phyloP scores from a whole-genome alignment of 2,113 vertebrate genomes.

The Cyprinodon variegatus region DNA sequence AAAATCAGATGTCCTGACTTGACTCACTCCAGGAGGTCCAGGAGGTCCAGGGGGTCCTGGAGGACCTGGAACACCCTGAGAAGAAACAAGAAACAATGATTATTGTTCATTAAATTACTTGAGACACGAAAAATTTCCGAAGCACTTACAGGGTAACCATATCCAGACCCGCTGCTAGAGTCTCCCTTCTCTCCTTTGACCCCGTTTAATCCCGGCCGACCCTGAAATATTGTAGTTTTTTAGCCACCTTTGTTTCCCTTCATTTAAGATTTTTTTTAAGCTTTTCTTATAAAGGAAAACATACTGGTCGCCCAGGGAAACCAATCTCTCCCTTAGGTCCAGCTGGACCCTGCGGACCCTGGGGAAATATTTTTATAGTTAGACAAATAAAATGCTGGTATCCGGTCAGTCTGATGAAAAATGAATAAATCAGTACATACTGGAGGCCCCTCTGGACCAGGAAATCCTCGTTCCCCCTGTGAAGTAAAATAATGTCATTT shows the following conservation, averaged over 20 bases:
- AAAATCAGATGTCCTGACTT: neutral
- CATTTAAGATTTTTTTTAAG: neutral
- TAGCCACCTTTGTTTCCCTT: neutral
- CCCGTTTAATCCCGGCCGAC: conserved; percentile 92
- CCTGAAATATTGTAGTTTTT: conserved; percentile 72
- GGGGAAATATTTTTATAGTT: neutral
- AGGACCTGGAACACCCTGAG: conserved; percentile 84
- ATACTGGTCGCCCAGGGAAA: conserved; percentile 92
- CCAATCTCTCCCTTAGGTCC: conserved; percentile 95
- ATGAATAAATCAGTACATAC: conserved; percentile 53
- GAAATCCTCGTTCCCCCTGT: conserved; percentile 71
- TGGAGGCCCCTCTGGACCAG: conserved; percentile 72
- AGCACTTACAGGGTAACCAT: conserved; percentile 80
- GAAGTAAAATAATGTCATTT: neutral
- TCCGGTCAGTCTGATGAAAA: neutral
- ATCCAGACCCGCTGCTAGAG: conserved; percentile 54
- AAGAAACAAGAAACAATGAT: conserved; percentile 18
- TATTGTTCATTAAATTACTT: neutral
- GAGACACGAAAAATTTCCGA: neutral
- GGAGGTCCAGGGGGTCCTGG: conserved; percentile 74
- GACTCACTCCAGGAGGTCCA: conserved; percentile 68
- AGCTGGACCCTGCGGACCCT: conserved; percentile 87
- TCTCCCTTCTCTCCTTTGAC: conserved; percentile 91
- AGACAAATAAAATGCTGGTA: neutral
- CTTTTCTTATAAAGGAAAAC: conserved; percentile 20